These are phyloP conservation scores for Sarcophaga variegata DNA, from an alignment of 2,888 invertebrate genomes.

Conservation along the genomic window DNA sequence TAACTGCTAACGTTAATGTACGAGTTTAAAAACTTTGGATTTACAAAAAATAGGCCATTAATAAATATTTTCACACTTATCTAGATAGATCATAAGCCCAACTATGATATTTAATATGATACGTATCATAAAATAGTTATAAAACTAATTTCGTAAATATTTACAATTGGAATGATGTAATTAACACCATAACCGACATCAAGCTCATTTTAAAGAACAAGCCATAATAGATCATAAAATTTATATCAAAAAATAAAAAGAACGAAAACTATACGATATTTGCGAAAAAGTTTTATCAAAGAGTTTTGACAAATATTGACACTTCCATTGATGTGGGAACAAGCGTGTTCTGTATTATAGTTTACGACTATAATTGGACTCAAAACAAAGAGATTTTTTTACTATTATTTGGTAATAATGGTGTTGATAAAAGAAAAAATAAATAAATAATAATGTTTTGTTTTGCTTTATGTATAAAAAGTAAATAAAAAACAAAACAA, in stretches of 20 bases:
- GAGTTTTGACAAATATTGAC: slow-evolving; percentile 40
- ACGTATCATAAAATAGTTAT: background rate
- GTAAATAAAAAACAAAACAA: slow-evolving; percentile 10
- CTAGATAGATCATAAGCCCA: background rate
- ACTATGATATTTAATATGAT: background rate
- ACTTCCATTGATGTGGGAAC: background rate
- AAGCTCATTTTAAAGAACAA: background rate
- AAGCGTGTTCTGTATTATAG: background rate
- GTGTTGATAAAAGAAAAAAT: slow-evolving; percentile 25
- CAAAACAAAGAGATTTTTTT: slow-evolving; percentile 5
- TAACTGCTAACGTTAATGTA: no score
- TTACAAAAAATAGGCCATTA: no score
- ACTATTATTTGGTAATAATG: slow-evolving; percentile 6
- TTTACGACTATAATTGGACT: background rate
- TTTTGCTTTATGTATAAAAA: background rate
- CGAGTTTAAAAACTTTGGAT: no score
- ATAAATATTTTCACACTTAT: no score
- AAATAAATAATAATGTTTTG: slow-evolving; percentile 4
- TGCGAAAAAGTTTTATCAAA: slow-evolving; percentile 2
- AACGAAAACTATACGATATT: background rate
- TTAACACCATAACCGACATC: slow-evolving; percentile 21
- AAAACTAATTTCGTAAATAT: background rate
- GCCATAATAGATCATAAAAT: background rate
- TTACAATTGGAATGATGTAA: slow-evolving; percentile 35
- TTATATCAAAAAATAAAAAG: background rate